Percentiles rank a stretch among this genome's conserved stretches.
Conservation (phyloP, 2,888 invertebrate species). For the Ischnus inquisitorius region DNA sequence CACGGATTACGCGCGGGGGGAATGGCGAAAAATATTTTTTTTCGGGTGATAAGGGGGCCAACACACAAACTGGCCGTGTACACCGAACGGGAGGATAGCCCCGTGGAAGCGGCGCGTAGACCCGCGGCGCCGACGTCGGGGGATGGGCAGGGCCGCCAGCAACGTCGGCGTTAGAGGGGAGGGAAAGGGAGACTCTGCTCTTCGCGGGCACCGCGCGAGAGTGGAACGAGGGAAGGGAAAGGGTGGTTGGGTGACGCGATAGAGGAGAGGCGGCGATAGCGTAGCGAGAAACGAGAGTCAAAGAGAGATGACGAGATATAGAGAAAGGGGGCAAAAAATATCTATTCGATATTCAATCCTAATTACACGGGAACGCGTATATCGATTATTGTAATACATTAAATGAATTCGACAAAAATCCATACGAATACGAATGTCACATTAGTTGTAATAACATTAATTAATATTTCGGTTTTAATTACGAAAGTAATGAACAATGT, state of each 20-base stretch:
- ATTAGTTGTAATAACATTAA: no score
- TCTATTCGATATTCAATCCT: conserved; percentile 26
- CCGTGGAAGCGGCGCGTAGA: conserved; percentile 65
- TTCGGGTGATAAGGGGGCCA: conserved; percentile 56
- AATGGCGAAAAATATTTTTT: conserved; percentile 51
- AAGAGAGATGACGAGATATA: conserved; percentile 6
- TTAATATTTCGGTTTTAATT: background rate
- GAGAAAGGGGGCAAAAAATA: conserved; percentile 19
- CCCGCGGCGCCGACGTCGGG: conserved; percentile 66
- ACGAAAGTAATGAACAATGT: background rate
- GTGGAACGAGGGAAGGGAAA: conserved; percentile 47
- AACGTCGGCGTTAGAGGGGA: conserved; percentile 67
- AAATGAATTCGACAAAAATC: background rate
- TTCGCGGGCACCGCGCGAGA: conserved; percentile 45
- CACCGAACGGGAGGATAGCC: conserved; percentile 41
- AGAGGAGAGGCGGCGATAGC: conserved; percentile 50
- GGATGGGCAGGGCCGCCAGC: conserved; percentile 70
- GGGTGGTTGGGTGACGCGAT: conserved; percentile 61
- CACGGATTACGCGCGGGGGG: conserved; percentile 18
- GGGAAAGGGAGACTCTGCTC: conserved; percentile 43
- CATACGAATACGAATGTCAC: background rate
- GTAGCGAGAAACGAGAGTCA: background rate
- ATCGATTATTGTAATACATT: background rate
- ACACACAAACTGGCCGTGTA: conserved; percentile 30
- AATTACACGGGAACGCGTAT: background rate